A percentile compares a stretch with the other conserved stretches of the same genome.
phyloP scores from a whole-genome alignment of 2,888 invertebrate genomes.

The Liodrosophila aerea region DNA sequence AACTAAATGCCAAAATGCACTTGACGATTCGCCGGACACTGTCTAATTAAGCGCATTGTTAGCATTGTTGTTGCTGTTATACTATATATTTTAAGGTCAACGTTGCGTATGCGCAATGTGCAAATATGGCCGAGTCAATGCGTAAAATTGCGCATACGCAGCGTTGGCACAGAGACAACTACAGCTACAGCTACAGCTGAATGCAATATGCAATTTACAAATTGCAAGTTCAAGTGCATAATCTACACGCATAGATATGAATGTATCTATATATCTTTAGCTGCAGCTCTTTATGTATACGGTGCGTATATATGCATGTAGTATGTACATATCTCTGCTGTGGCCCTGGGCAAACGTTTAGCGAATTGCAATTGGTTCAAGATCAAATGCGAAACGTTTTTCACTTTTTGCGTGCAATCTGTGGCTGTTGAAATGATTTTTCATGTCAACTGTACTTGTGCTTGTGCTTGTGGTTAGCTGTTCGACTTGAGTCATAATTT shows the following conservation, averaged over 20 bases:
- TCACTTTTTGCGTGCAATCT: constrained; percentile 23
- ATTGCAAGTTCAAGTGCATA: constrained; percentile 18
- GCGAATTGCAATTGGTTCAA: constrained; percentile 74
- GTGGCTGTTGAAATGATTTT: constrained; percentile 3
- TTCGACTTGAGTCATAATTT: constrained; percentile 49
- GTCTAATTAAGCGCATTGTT: constrained; percentile 60
- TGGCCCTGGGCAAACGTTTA: constrained; percentile 55
- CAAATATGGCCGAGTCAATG: constrained; percentile 49
- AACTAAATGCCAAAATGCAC: constrained; percentile 2
- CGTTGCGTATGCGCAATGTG: constrained; percentile 73
- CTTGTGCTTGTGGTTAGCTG: constrained; percentile 40
- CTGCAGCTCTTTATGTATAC: no score
- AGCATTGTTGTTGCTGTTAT: constrained; percentile 3
- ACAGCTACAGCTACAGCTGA: constrained; percentile 16
- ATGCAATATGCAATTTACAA: constrained; percentile 43
- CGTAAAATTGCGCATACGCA: constrained; percentile 52
- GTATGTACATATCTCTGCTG: no score
- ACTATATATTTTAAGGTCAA: constrained; percentile 41
- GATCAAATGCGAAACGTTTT: constrained; percentile 60
- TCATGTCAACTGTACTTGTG: no score
- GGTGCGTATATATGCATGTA: no score
- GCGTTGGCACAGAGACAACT: constrained; percentile 7
- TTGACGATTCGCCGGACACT: not conserved
- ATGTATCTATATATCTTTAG: not conserved
- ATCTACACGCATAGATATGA: constrained; percentile 20